A percentile compares a stretch with the other conserved stretches of the same genome.
Evolutionary conservation across 2,113 vertebrate genomes (phyloP).

Genomic region (Promerops cafer): DNA sequence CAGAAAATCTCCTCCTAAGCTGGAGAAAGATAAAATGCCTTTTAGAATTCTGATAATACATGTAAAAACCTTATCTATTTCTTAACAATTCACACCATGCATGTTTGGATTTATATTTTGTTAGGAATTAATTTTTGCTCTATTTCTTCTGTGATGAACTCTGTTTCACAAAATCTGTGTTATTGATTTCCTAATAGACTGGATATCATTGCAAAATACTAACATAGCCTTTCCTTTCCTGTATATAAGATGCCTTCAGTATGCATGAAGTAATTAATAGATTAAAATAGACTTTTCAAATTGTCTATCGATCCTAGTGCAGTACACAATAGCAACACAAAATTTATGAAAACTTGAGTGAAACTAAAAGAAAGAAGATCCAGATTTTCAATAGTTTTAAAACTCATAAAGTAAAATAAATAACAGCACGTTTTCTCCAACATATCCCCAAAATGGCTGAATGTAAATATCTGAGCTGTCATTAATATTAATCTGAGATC

Average conservation of each 20-base stretch:
- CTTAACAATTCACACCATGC: background rate
- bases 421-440: background rate
- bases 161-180: constrained; percentile 10
- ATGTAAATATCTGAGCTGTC: background rate
- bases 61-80: constrained; percentile 8
- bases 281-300: constrained; percentile 59
- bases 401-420: background rate
- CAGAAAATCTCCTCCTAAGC: background rate
- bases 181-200: constrained; percentile 48
- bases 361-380: background rate
- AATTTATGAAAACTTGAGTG: background rate
- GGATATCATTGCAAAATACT: constrained; percentile 40
- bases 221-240: constrained; percentile 8
- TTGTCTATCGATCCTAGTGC: constrained; percentile 52
- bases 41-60: background rate
- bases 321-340: background rate
- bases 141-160: background rate
- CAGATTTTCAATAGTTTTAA: background rate
- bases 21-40: background rate
- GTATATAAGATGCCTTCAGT: constrained; percentile 2
- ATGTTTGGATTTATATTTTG: constrained; percentile 35
- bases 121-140: constrained; percentile 28
- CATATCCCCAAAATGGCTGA: background rate
- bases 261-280: constrained; percentile 54
- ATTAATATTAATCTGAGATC: background rate